Evolutionary conservation across 2,113 vertebrate species (phyloP), one percentile per base, ranked within the genome.

Genomic region (Ictalurus furcatus): DNA sequence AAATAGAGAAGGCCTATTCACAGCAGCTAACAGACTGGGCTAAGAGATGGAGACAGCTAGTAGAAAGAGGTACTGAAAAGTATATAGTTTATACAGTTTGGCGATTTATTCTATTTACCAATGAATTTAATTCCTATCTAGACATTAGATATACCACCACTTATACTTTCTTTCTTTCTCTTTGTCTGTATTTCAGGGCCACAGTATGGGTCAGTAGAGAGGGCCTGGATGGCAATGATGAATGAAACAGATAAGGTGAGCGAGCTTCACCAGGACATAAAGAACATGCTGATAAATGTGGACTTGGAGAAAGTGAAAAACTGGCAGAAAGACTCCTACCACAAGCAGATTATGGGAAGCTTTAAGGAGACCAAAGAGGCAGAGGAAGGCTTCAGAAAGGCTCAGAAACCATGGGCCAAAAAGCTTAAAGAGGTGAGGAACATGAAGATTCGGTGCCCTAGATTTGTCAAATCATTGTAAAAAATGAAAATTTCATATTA

Each of bases 301-400:
- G 98, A 98, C 94, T 96, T 99, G 0, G 98, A 99, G 94, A 99
- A 99, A 93, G 97, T 99, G 92, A 98, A 98, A 96, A 99, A 98
- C 95, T 99, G 98, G 98, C 98, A 99, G 95, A 99, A 99, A 92
- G 98, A 99, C 0, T 95, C 96, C 30, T 99, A 97, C 94, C 98
- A 99, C 96, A 99, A 99, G 90, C 98, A 99, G 95, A 98, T 99
- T 95, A 99, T 99, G 95, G 98, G 98, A 4, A 97, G 98, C 91
- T 99, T 99, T 95, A 99, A 98, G 94, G 98, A 99, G 93, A 97
- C 97, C 93, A 99, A 98, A 93, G 98, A 99, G 92, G 97, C 98
- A 1, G 98, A 99, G 0, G 98, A 99, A 0, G 98, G 97, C 44
- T 99, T 99, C 93, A 97, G 97, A 86, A 99, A 99, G 94, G 98